These are phyloP conservation scores for Cyanoderma ruficeps DNA, from an alignment of 2,113 vertebrate genomes.

Conservation along the genomic window DNA sequence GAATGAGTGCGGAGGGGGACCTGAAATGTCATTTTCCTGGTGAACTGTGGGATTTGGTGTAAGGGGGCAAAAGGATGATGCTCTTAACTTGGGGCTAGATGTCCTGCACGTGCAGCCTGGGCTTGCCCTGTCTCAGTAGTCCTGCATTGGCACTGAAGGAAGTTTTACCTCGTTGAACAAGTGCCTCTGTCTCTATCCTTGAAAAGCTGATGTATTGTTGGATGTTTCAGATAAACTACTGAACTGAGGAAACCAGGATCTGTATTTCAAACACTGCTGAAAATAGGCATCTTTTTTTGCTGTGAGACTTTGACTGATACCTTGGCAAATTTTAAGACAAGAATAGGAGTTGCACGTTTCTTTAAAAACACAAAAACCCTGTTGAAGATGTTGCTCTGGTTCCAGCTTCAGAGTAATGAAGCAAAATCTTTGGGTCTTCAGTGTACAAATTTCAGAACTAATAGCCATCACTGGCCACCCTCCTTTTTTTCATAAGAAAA, in stretches of 20 bases:
- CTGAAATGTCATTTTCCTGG: background rate
- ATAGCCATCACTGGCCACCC: background rate
- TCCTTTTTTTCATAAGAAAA: background rate
- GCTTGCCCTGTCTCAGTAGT: background rate
- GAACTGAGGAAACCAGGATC: background rate
- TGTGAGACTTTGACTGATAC: background rate
- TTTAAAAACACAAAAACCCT: background rate
- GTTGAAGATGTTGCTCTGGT: background rate
- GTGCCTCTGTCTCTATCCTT: background rate
- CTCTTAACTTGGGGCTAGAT: background rate
- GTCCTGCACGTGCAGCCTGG: fast-evolving
- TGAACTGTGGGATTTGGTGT: background rate
- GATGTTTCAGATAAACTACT: background rate
- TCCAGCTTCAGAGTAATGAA: background rate
- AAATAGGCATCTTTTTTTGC: background rate
- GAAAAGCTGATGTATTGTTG: background rate
- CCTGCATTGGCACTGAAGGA: background rate
- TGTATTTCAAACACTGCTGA: background rate
- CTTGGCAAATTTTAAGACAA: background rate
- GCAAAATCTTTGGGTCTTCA: background rate
- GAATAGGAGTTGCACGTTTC: background rate
- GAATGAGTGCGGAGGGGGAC: background rate
- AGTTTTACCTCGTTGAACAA: background rate
- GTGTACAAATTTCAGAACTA: background rate
- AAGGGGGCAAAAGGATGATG: background rate